A percentile compares a stretch with the other conserved stretches of the same genome.
phyloP scores from a whole-genome alignment of 2,888 invertebrate genomes.

The Habrosyne pyritoides region DNA sequence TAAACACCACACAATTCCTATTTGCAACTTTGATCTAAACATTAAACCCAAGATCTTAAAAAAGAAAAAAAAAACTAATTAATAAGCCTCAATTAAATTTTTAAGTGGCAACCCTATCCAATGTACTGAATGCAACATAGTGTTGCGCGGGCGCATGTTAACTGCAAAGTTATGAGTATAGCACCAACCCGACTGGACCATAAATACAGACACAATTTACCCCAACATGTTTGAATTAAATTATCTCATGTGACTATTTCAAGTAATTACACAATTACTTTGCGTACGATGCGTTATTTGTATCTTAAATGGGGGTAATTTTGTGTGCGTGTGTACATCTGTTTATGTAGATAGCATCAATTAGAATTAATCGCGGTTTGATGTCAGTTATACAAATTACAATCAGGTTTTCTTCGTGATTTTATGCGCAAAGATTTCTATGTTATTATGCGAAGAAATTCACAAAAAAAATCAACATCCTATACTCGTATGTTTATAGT shows the following conservation, averaged over 20 bases:
- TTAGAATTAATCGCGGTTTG: not conserved
- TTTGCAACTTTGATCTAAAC: too few relatives aligned
- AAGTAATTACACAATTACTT: constrained; percentile 6
- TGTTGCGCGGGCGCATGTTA: constrained; percentile 40
- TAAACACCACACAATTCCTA: too few relatives aligned
- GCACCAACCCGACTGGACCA: constrained; percentile 32
- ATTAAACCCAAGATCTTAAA: too few relatives aligned
- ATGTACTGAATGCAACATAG: constrained; percentile 28
- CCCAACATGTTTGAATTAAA: constrained; percentile 41
- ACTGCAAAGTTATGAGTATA: constrained; percentile 43
- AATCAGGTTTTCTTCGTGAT: not conserved
- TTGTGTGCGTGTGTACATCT: not conserved
- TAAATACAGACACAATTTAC: constrained; percentile 50
- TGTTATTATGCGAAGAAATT: too few relatives aligned
- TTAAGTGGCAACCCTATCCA: not conserved
- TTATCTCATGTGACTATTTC: constrained; percentile 17
- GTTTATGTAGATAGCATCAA: not conserved
- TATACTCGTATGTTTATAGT: too few relatives aligned
- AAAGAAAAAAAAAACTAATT: too few relatives aligned
- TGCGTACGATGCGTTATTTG: not conserved
- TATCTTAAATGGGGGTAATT: constrained; percentile 5
- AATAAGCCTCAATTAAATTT: too few relatives aligned
- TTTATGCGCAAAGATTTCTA: not conserved
- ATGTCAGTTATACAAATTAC: not conserved
- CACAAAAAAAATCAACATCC: too few relatives aligned